Percentiles rank a stretch among this genome's conserved stretches.
Evolutionary conservation across 92 coral and sea anemone genomes (phyloP).

Genomic region (Bergia sp.): DNA sequence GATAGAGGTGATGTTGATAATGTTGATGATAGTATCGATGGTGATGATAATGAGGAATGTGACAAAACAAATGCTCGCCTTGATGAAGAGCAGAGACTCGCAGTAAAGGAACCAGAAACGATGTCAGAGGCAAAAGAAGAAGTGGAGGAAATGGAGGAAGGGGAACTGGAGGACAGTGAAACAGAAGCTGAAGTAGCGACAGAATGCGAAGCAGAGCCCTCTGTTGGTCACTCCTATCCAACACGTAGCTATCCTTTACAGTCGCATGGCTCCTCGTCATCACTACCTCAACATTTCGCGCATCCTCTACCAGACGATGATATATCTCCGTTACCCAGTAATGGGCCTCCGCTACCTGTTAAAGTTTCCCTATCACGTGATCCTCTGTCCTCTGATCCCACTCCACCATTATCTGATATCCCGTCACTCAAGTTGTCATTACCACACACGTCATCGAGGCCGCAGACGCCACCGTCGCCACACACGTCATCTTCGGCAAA

Average conservation of each 20-base stretch:
- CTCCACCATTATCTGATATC: background rate
- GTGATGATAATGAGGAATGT: background rate
- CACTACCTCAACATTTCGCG: background rate
- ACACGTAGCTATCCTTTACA: background rate
- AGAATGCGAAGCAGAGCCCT: background rate
- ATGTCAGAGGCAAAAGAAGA: slow-evolving; percentile 22
- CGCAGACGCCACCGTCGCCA: background rate
- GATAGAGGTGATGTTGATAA: background rate
- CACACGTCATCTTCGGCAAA: slow-evolving; percentile 34
- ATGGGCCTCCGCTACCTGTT: background rate
- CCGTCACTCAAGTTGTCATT: background rate
- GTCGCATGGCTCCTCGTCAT: background rate
- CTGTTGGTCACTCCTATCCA: background rate
- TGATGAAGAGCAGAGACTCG: background rate
- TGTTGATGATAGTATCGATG: background rate
- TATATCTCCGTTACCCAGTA: background rate
- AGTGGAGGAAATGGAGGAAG: slow-evolving; percentile 38
- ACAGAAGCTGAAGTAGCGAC: slow-evolving; percentile 3
- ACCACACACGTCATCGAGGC: slow-evolving; percentile 14
- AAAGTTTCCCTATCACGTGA: background rate
- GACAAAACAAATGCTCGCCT: slow-evolving; percentile 30
- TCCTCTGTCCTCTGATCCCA: background rate
- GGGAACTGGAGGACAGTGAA: slow-evolving; percentile 42
- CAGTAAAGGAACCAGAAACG: background rate
- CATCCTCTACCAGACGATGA: slow-evolving; percentile 1